Conservation (phyloP, 1,140 invertebrate species). For the Calephelis nemesis region DNA sequence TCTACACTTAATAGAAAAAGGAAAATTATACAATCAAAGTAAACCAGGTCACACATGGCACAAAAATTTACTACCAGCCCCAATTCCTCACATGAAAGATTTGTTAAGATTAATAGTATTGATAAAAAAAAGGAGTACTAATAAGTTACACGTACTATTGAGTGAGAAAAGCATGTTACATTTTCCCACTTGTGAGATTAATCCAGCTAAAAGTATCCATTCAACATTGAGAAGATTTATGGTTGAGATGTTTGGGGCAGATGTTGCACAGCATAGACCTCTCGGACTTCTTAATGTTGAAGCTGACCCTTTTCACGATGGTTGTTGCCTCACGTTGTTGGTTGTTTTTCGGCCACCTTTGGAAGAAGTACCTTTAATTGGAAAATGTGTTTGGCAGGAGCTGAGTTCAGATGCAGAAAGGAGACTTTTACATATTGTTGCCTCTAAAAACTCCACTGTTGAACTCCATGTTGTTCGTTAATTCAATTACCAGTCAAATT, state of each 20-base stretch:
- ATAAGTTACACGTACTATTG: conserved; percentile 89
- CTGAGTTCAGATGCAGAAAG: conserved; percentile 85
- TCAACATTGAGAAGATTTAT: conserved; percentile 93
- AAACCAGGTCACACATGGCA: conserved; percentile 82
- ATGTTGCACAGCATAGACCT: conserved; percentile 90
- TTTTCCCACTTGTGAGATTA: conserved; percentile 93
- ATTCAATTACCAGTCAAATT: neutral
- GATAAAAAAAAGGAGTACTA: conserved; percentile 90
- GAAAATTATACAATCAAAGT: conserved; percentile 73
- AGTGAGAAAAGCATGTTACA: conserved; percentile 91
- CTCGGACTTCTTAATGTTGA: conserved; percentile 89
- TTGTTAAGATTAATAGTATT: conserved; percentile 89
- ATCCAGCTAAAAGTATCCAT: conserved; percentile 91
- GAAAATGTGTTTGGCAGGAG: conserved; percentile 94
- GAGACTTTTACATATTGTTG: conserved; percentile 82
- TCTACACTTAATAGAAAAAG: conserved; percentile 88
- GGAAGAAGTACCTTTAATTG: conserved; percentile 91
- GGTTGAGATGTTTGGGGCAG: conserved; percentile 93
- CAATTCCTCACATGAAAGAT: conserved; percentile 84
- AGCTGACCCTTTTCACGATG: conserved; percentile 83
- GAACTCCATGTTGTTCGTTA: conserved; percentile 90
- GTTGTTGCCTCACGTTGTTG: conserved; percentile 89
- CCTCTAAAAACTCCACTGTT: conserved; percentile 87
- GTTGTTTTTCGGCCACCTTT: conserved; percentile 92
- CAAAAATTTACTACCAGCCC: conserved; percentile 84